These are phyloP conservation scores for Panurus biarmicus DNA, from an alignment of 2,113 vertebrate species.

Conservation along the genomic window DNA sequence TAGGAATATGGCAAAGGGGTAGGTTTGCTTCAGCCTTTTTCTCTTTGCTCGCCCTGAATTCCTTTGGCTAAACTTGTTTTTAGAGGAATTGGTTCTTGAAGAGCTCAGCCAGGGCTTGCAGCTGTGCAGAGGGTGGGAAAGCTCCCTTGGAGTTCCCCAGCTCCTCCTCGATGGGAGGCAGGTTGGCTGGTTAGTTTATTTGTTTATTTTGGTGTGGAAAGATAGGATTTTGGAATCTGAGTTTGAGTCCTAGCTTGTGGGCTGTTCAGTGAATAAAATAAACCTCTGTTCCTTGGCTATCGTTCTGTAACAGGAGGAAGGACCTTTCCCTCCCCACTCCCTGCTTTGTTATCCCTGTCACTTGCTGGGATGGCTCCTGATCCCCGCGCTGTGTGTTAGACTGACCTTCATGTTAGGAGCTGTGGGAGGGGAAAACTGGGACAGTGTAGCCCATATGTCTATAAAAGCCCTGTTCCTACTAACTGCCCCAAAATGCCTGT, in stretches of 20 bases:
- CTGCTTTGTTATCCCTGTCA: not conserved
- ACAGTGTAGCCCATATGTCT: not conserved
- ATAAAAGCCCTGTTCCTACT: not conserved
- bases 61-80: not conserved
- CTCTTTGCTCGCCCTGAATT: not conserved
- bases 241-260: not conserved
- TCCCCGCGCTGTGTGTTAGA: rapidly evolving
- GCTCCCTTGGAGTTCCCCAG: not conserved
- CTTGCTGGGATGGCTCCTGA: not conserved
- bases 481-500: not conserved
- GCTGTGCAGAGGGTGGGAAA: not conserved
- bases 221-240: not conserved
- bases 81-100: not conserved
- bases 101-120: not conserved
- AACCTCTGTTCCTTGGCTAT: not conserved
- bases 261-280: not conserved
- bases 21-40: not conserved
- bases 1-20: not conserved
- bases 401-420: not conserved
- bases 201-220: not conserved
- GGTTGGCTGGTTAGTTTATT: not conserved
- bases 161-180: not conserved
- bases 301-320: rapidly evolving
- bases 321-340: not conserved
- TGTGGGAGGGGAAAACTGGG: not conserved